A percentile compares a stretch with the other conserved stretches of the same genome.
Conservation (phyloP, 1,140 invertebrate genomes). For the Popillia japonica region DNA sequence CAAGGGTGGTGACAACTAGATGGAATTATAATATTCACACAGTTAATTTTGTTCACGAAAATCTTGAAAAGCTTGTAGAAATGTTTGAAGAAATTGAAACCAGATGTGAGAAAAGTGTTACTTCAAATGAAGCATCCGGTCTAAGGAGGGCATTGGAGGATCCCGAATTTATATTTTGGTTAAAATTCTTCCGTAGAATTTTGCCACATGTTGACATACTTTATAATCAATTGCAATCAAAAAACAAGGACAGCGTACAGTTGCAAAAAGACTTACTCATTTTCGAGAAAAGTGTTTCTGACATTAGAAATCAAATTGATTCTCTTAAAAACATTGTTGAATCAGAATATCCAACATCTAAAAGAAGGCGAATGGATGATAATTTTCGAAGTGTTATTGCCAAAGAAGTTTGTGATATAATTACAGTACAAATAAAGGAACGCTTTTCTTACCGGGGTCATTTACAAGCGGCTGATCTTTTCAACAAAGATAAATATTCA, state of each 20-base stretch:
- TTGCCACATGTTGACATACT: slow-evolving; percentile 47
- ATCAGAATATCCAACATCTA: background rate
- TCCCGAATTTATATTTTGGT: slow-evolving; percentile 45
- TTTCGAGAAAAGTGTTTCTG: slow-evolving; percentile 37
- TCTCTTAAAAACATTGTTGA: background rate
- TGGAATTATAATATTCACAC: slow-evolving; percentile 42
- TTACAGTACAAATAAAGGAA: slow-evolving; percentile 40
- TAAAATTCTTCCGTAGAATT: slow-evolving; percentile 45
- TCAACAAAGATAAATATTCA: background rate
- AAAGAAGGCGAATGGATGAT: background rate
- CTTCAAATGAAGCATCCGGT: slow-evolving; percentile 29
- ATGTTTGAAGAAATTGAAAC: slow-evolving; percentile 41
- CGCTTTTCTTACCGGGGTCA: slow-evolving; percentile 45
- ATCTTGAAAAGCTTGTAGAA: slow-evolving; percentile 39
- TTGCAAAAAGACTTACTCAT: slow-evolving; percentile 25
- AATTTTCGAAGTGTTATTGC: slow-evolving; percentile 18
- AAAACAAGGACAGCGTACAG: slow-evolving; percentile 36
- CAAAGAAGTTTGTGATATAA: slow-evolving; percentile 48
- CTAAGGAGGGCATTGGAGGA: slow-evolving; percentile 40
- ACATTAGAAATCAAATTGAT: slow-evolving; percentile 32
- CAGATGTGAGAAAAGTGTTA: background rate
- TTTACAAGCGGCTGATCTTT: slow-evolving; percentile 37
- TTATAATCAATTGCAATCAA: slow-evolving; percentile 45
- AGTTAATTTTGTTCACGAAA: slow-evolving; percentile 37
- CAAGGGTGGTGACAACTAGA: slow-evolving; percentile 6